phyloP scores from a whole-genome alignment of 2,888 invertebrate genomes.

The Tenthredo amoena region DNA sequence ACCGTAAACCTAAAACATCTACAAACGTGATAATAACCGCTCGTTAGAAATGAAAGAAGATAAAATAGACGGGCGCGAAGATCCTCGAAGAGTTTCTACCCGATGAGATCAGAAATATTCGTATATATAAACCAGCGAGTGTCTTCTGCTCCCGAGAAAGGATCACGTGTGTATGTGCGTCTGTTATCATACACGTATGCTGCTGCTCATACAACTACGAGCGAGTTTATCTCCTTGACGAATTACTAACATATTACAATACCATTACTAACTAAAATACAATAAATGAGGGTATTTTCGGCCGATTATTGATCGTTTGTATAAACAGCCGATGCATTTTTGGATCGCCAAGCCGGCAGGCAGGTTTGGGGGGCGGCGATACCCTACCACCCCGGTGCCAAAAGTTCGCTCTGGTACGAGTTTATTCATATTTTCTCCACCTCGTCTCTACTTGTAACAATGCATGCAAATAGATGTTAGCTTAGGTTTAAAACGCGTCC shows the following conservation, averaged over 20 bases:
- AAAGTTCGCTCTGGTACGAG: constrained; percentile 69
- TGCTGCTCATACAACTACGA: neutral
- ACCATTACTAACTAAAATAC: neutral
- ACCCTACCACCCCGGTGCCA: constrained; percentile 69
- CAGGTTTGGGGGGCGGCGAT: constrained; percentile 85
- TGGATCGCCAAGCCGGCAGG: constrained; percentile 91
- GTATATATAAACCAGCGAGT: neutral
- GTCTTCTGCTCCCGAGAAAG: neutral
- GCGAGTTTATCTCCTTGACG: neutral
- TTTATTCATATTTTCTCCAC: constrained; percentile 3
- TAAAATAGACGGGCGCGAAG: neutral
- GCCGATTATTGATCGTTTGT: constrained; percentile 21
- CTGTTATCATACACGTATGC: constrained; percentile 1
- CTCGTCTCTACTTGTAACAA: neutral
- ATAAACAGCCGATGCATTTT: constrained; percentile 85
- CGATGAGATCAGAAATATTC: neutral
- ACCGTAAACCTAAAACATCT: neutral
- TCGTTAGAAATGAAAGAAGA: neutral
- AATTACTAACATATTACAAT: neutral
- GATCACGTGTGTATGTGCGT: neutral
- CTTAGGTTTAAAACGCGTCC: too few species aligned
- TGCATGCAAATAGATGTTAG: neutral
- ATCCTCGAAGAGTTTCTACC: neutral
- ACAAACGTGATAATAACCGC: neutral
- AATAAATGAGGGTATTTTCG: neutral